phyloP scores from a whole-genome alignment of 2,888 invertebrate species.

The Pelosia muscerda region DNA sequence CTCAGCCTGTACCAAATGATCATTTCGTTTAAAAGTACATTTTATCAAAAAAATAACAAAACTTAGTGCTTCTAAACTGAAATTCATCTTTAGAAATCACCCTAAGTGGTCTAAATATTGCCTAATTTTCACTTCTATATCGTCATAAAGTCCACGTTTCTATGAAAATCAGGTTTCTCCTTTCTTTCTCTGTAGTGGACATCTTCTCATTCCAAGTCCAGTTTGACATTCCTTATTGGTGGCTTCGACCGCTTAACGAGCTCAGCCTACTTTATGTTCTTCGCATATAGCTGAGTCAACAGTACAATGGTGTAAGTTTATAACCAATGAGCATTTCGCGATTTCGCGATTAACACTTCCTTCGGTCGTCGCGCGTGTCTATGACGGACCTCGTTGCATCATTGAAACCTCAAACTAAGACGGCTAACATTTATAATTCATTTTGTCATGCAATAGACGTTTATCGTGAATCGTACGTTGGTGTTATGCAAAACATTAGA shows the following conservation, averaged over 20 bases:
- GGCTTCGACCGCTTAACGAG: not conserved
- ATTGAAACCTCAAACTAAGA: constrained; percentile 32
- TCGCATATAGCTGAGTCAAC: constrained; percentile 23
- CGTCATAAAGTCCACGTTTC: not conserved
- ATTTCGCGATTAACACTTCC: constrained; percentile 23
- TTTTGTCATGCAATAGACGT: constrained; percentile 43
- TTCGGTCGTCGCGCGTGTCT: constrained; percentile 27
- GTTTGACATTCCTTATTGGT: not conserved
- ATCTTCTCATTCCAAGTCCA: not conserved
- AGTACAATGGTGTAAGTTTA: constrained; percentile 10
- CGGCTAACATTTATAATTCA: constrained; percentile 45
- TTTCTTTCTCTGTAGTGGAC: not conserved
- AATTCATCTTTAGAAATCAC: not conserved
- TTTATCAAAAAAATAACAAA: not conserved
- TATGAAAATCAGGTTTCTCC: not conserved
- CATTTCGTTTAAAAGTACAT: not conserved
- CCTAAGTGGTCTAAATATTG: not conserved
- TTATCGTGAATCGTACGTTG: constrained; percentile 33
- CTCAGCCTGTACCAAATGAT: not conserved
- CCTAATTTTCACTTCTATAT: not conserved
- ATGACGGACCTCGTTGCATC: constrained; percentile 39
- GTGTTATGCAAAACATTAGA: constrained; percentile 31
- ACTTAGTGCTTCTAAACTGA: too few species aligned
- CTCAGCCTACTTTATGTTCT: not conserved
- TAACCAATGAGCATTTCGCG: constrained; percentile 29